Conservation (phyloP, 2,888 invertebrate species). For the Ypsolopha scabrella region DNA sequence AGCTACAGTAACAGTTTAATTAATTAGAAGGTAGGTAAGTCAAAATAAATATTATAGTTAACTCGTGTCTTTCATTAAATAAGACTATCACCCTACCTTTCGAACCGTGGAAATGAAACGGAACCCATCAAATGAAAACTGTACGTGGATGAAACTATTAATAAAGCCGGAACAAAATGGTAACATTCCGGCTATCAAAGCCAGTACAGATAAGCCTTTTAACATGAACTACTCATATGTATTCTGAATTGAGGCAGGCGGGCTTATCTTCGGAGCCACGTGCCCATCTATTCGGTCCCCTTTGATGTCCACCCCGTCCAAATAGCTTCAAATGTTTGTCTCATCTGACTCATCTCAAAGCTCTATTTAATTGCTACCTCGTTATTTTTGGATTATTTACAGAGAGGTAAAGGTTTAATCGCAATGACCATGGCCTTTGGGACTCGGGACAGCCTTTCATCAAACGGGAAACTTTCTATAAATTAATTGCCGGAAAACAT, state of each 20-base stretch:
- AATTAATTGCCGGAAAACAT: not conserved
- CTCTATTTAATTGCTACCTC: constrained; percentile 64
- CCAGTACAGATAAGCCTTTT: constrained; percentile 5
- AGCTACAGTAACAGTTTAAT: too few relatives aligned
- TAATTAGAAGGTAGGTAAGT: too few relatives aligned
- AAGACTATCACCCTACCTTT: too few relatives aligned
- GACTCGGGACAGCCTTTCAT: not conserved
- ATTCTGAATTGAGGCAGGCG: not conserved
- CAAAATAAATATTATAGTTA: too few relatives aligned
- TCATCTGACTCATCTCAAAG: constrained; percentile 36
- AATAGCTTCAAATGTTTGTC: constrained; percentile 31
- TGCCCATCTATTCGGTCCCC: constrained; percentile 26
- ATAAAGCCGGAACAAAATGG: constrained; percentile 16
- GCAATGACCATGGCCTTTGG: constrained; percentile 22
- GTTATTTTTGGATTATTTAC: constrained; percentile 69
- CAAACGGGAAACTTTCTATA: not conserved
- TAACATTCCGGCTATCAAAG: constrained; percentile 23
- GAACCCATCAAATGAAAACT: too few relatives aligned
- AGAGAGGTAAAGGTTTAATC: constrained; percentile 43
- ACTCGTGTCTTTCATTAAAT: too few relatives aligned
- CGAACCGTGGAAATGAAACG: too few relatives aligned
- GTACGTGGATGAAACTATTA: too few relatives aligned
- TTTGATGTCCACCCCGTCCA: constrained; percentile 46
- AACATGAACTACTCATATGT: constrained; percentile 5
- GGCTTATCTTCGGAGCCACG: constrained; percentile 34